A percentile compares a stretch with the other conserved stretches of the same genome.
phyloP scores from a whole-genome alignment of 1,140 invertebrate species.

The Drosophila auraria region DNA sequence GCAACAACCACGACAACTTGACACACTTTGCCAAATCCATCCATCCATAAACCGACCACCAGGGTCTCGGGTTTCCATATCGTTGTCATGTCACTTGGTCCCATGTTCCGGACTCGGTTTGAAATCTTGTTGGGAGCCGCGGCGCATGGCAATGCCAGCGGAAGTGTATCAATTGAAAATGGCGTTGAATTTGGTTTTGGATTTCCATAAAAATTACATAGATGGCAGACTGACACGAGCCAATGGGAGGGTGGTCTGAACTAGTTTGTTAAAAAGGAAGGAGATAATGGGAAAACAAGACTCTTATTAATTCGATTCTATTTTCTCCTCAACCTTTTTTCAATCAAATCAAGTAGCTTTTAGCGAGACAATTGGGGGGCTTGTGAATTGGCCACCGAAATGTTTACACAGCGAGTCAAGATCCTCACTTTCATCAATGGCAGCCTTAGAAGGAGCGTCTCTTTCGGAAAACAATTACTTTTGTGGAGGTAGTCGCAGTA shows the following conservation, averaged over 20 bases:
- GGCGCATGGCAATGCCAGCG: slow-evolving; percentile 50
- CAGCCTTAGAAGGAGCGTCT: slow-evolving; percentile 19
- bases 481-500: slow-evolving; percentile 20
- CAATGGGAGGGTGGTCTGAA: slow-evolving; percentile 29
- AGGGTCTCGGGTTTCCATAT: slow-evolving; percentile 55
- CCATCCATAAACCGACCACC: slow-evolving; percentile 16
- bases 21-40: slow-evolving; percentile 71
- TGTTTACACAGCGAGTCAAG: slow-evolving; percentile 59
- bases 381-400: slow-evolving; percentile 63
- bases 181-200: slow-evolving; percentile 68
- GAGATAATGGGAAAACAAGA: not conserved
- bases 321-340: not conserved
- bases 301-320: not conserved
- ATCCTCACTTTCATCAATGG: slow-evolving; percentile 59
- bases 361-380: slow-evolving; percentile 33
- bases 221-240: slow-evolving; percentile 50
- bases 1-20: slow-evolving; percentile 67
- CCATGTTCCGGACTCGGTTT: slow-evolving; percentile 51
- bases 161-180: slow-evolving; percentile 77
- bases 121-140: slow-evolving; percentile 58
- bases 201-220: slow-evolving; percentile 49
- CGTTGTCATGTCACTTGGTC: slow-evolving; percentile 31
- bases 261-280: not conserved
- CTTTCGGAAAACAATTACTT: slow-evolving; percentile 16
- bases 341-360: slow-evolving; percentile 60